Conservation (phyloP, 64 coral and sea anemone genomes). For the Pocillopora damicornis region DNA sequence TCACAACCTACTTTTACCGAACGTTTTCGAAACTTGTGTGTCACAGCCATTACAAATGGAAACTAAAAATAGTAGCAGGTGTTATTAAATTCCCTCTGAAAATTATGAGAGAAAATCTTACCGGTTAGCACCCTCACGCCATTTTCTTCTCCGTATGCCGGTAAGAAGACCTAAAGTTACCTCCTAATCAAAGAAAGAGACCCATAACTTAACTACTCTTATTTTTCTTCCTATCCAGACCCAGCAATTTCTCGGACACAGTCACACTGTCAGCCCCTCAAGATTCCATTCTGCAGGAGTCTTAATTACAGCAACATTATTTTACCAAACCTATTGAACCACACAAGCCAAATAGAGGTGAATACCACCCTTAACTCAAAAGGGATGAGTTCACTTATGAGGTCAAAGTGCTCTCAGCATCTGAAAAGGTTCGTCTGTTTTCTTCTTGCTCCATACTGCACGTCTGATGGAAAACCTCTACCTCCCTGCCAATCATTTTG, state of each 20-base stretch:
- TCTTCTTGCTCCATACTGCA: background rate
- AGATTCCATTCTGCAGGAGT: slow-evolving; percentile 5
- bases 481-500: slow-evolving; percentile 27
- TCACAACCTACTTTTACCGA: too few species aligned
- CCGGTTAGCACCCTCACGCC: too few species aligned
- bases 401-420: slow-evolving; percentile 8
- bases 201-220: background rate
- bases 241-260: background rate
- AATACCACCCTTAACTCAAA: background rate
- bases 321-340: slow-evolving; percentile 28
- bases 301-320: slow-evolving; percentile 16
- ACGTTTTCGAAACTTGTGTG: too few species aligned
- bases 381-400: background rate
- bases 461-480: slow-evolving; percentile 1
- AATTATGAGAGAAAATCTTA: too few species aligned
- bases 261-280: slow-evolving; percentile 2
- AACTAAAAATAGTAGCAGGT: too few species aligned
- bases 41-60: too few species aligned
- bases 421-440: slow-evolving; percentile 11
- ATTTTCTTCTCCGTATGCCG: too few species aligned
- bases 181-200: too few species aligned
- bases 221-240: background rate
- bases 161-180: too few species aligned
- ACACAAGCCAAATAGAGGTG: background rate
- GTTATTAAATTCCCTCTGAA: too few species aligned